Conservation (phyloP, 1,140 invertebrate genomes). For the Drosophila littoralis region DNA sequence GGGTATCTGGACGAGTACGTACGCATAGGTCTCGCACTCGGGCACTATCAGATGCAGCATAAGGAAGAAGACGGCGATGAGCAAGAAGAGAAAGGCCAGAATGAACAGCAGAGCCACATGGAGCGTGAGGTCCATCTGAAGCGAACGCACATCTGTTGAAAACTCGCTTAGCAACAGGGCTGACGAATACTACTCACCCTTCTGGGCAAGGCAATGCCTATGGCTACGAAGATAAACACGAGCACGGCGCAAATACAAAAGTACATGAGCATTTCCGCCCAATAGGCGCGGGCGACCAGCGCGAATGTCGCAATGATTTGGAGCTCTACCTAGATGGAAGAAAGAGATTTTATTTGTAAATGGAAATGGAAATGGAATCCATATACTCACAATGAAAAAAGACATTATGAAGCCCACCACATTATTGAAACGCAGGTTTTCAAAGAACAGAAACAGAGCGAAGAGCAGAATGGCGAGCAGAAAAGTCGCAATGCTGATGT, state of each 20-base stretch:
- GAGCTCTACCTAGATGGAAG: constrained; percentile 52
- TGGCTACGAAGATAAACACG: not conserved
- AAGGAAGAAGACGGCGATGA: constrained; percentile 41
- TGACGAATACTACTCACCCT: constrained; percentile 12
- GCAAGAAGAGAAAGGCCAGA: constrained; percentile 43
- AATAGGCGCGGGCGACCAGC: constrained; percentile 10
- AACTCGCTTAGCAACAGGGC: not conserved
- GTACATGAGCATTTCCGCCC: constrained; percentile 19
- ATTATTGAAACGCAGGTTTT: constrained; percentile 6
- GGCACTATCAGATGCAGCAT: not conserved
- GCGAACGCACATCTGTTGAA: not conserved
- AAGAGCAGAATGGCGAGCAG: constrained; percentile 24
- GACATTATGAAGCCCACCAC: not conserved
- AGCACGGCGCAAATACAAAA: constrained; percentile 11
- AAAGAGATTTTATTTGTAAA: not conserved
- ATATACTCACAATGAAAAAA: constrained; percentile 44
- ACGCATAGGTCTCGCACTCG: not conserved
- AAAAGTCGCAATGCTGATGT: constrained; percentile 14
- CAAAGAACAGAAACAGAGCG: constrained; percentile 17
- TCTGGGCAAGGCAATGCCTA: constrained; percentile 28
- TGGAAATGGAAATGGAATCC: no score
- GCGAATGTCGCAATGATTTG: constrained; percentile 32
- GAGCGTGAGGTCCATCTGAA: constrained; percentile 60
- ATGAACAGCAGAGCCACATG: constrained; percentile 56
- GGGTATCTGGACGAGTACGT: constrained; percentile 16